Evolutionary conservation across 2,797 vertebrate species (phyloP).

Genomic region (Neosalanx taihuensis): DNA sequence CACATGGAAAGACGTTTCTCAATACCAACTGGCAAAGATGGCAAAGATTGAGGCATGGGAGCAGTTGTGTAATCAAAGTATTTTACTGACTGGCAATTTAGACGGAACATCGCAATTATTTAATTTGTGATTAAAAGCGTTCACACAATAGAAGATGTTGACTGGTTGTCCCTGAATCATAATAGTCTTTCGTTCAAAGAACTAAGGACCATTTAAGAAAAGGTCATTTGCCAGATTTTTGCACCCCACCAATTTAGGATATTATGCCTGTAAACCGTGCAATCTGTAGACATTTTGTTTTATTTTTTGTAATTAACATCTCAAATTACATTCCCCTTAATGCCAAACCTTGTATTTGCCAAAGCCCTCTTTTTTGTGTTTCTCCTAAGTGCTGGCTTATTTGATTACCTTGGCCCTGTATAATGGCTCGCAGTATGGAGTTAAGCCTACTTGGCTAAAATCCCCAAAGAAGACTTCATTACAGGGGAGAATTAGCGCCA

Average conservation of each 20-base stretch:
- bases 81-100: not conserved
- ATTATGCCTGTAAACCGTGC: not conserved
- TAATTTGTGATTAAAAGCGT: too few species aligned
- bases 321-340: conserved; percentile 31
- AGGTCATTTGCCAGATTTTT: too few species aligned
- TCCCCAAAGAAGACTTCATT: conserved; percentile 48
- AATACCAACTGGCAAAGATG: too few species aligned
- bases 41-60: not conserved
- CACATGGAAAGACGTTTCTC: not conserved
- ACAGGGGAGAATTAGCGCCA: conserved; percentile 46
- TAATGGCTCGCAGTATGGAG: conserved; percentile 40
- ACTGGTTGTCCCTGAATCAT: not conserved
- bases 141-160: too few species aligned
- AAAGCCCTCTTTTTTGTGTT: conserved; percentile 32
- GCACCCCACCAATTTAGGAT: not conserved
- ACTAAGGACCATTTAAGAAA: too few species aligned
- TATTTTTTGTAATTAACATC: conserved; percentile 31
- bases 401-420: conserved; percentile 48
- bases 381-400: conserved; percentile 39
- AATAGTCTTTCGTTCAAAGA: not conserved
- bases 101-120: too few species aligned
- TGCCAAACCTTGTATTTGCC: conserved; percentile 23
- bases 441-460: conserved; percentile 48
- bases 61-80: not conserved
- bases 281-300: conserved; percentile 9